Evolutionary conservation across 2,113 vertebrate species (phyloP).

Genomic region (Mola mola): DNA sequence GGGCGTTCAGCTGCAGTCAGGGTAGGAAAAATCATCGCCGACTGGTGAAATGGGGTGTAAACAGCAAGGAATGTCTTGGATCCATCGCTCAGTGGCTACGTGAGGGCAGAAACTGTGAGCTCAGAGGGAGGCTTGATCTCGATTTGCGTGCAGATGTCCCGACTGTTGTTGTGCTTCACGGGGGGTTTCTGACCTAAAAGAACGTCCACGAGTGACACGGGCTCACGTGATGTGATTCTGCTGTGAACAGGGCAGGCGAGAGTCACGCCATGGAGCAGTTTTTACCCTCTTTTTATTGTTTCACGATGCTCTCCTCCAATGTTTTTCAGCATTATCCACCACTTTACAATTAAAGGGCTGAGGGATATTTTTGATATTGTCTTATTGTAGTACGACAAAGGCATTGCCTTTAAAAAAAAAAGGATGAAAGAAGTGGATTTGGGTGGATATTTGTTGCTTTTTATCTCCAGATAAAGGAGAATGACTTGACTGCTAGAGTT

Average conservation of each 20-base stretch:
- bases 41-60: not conserved
- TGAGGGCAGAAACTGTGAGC: slow-evolving; percentile 34
- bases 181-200: slow-evolving; percentile 62
- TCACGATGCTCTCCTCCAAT: too few relatives aligned
- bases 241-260: too few relatives aligned
- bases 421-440: too few relatives aligned
- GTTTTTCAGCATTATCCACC: too few relatives aligned
- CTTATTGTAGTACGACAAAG: too few relatives aligned
- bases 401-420: too few relatives aligned
- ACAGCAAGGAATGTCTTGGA: not conserved
- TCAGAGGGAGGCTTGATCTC: slow-evolving; percentile 49
- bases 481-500: not conserved
- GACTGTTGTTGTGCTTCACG: slow-evolving; percentile 62
- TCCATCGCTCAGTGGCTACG: not conserved
- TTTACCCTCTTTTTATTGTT: not conserved
- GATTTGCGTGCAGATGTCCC: slow-evolving; percentile 67
- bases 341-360: too few relatives aligned
- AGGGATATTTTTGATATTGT: too few relatives aligned
- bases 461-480: not conserved
- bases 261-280: not conserved
- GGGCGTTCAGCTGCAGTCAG: not conserved
- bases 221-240: not conserved
- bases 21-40: not conserved
- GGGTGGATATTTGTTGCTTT: not conserved
- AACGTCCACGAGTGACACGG: slow-evolving; percentile 14